These are phyloP conservation scores for Poeciliopsis occidentalis DNA, from an alignment of 2,113 vertebrate genomes.

Conservation along the genomic window DNA sequence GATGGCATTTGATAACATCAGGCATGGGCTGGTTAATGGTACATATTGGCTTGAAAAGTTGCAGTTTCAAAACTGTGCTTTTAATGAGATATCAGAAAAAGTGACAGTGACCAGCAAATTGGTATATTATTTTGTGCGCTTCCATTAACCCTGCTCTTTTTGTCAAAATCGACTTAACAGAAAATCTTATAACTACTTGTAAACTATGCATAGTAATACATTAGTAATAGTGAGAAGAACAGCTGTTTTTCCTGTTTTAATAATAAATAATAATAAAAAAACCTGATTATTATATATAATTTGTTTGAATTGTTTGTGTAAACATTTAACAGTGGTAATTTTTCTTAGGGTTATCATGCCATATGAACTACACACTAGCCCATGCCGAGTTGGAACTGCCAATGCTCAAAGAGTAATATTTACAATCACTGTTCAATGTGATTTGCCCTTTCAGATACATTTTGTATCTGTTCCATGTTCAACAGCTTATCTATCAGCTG, in stretches of 20 bases:
- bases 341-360: background rate
- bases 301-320: background rate
- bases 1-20: background rate
- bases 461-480: conserved; percentile 25
- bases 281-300: background rate
- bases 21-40: background rate
- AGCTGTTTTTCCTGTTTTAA: background rate
- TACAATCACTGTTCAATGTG: conserved; percentile 1
- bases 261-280: background rate
- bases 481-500: conserved; percentile 21
- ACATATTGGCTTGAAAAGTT: background rate
- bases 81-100: background rate
- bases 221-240: background rate
- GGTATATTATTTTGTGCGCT: background rate
- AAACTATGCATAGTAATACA: background rate
- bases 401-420: conserved; percentile 1
- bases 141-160: background rate
- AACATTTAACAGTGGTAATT: background rate
- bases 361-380: background rate
- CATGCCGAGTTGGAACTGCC: background rate
- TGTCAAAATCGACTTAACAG: background rate
- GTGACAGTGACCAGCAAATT: background rate
- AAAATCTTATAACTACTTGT: background rate
- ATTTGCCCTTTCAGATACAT: conserved; percentile 2
- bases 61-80: background rate